Conservation (phyloP, 2,113 vertebrate genomes). For the Meles meles region DNA sequence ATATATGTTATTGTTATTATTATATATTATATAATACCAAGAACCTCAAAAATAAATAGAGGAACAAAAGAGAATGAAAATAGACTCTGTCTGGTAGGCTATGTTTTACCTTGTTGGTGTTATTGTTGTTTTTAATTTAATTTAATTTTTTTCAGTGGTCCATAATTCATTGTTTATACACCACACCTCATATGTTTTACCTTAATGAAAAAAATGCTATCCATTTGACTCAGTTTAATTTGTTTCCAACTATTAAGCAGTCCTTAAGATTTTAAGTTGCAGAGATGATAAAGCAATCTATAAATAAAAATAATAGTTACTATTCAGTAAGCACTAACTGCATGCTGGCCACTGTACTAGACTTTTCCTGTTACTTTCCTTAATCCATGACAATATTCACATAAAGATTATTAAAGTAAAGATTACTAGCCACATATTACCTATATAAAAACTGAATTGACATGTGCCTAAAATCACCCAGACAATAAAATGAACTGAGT, state of each 20-base stretch:
- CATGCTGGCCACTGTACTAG: neutral
- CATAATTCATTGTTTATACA: too few species aligned
- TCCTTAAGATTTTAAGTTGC: neutral
- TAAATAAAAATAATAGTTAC: neutral
- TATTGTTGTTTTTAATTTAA: too few species aligned
- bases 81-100: neutral
- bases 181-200: too few species aligned
- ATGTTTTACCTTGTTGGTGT: neutral
- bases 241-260: neutral
- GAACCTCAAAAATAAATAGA: neutral
- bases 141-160: too few species aligned
- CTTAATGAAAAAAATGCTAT: neutral
- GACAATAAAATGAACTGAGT: neutral
- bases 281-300: neutral
- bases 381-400: neutral
- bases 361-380: neutral
- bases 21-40: neutral
- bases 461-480: neutral
- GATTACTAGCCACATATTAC: neutral
- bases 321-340: neutral
- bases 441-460: neutral
- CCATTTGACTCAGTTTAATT: neutral
- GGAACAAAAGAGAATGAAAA: neutral
- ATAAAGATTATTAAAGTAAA: neutral
- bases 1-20: neutral